Evolutionary conservation across 2,797 vertebrate genomes (phyloP).

Genomic region (Phrynocephalus guinanensis): DNA sequence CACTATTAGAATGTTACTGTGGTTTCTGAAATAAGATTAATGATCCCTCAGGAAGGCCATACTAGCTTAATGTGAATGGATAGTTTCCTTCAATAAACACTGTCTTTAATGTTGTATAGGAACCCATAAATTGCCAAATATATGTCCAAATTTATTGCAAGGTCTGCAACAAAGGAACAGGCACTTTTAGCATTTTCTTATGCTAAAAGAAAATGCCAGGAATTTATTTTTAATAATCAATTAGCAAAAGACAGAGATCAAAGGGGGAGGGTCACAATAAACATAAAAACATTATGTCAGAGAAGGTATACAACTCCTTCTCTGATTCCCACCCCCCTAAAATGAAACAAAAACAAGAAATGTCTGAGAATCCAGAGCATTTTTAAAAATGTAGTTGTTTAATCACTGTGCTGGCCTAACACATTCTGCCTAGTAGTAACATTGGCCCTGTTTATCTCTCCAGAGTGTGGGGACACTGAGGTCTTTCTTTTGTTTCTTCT

Average conservation of each 20-base stretch:
- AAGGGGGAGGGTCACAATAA: slow-evolving; percentile 7
- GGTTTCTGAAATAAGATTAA: slow-evolving; percentile 37
- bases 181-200: slow-evolving; percentile 3
- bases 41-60: neutral
- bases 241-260: slow-evolving; percentile 17
- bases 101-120: slow-evolving; percentile 21
- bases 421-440: neutral
- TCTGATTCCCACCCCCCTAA: neutral
- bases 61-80: slow-evolving; percentile 4
- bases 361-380: neutral
- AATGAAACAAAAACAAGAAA: neutral
- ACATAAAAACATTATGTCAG: slow-evolving; percentile 35
- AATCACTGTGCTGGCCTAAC: neutral
- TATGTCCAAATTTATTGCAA: neutral
- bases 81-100: slow-evolving; percentile 23
- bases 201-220: neutral
- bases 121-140: slow-evolving; percentile 18
- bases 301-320: neutral
- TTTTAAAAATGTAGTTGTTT: neutral
- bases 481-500: neutral
- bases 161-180: neutral
- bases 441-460: neutral
- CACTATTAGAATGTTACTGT: slow-evolving; percentile 5
- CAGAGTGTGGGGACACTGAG: neutral
- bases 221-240: neutral